Evolutionary conservation across 2,113 vertebrate genomes (phyloP).

Genomic region (Sturnus vulgaris): DNA sequence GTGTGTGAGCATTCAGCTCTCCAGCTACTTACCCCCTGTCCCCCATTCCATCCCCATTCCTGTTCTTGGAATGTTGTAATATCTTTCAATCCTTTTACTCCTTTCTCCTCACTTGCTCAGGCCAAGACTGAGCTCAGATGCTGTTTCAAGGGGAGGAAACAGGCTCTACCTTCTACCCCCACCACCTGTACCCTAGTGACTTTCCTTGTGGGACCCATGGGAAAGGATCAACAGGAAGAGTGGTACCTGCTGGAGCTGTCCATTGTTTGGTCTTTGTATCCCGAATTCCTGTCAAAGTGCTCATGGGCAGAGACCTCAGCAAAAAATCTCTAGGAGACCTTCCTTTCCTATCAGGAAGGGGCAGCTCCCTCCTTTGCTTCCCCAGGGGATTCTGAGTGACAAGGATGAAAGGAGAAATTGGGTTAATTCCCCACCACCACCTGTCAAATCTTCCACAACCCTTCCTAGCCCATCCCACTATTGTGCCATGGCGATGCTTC

Average conservation of each 20-base stretch:
- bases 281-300: not conserved
- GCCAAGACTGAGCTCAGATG: not conserved
- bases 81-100: not conserved
- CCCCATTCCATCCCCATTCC: not conserved
- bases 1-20: not conserved
- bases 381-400: not conserved
- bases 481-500: fast-evolving
- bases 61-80: fast-evolving
- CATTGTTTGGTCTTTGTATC: not conserved
- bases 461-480: not conserved
- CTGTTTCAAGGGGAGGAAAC: not conserved
- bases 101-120: fast-evolving
- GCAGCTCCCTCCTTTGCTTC: not conserved
- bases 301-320: not conserved
- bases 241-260: not conserved
- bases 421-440: not conserved
- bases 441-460: not conserved
- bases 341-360: not conserved
- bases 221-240: not conserved
- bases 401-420: not conserved
- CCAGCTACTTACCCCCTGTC: not conserved
- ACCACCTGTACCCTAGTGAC: not conserved
- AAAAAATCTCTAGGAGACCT: not conserved
- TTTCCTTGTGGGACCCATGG: not conserved
- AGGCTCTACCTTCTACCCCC: not conserved